Conservation (phyloP, 2,797 vertebrate species). For the Neoniphon sammara region DNA sequence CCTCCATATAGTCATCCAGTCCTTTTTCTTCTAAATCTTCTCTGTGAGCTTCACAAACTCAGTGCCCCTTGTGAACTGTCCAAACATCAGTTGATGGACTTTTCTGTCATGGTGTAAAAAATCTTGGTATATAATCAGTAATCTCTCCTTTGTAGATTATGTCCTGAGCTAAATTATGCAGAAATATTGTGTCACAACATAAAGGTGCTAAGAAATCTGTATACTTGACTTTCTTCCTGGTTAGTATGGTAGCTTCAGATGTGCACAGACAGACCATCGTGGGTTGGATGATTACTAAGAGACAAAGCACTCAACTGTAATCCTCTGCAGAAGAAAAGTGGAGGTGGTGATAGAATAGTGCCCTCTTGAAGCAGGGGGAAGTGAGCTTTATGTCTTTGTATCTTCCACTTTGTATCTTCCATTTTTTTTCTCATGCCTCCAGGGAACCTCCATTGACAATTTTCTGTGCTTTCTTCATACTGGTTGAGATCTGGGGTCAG, state of each 20-base stretch:
- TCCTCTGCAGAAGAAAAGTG: conserved; percentile 10
- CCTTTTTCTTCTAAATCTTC: conserved; percentile 8
- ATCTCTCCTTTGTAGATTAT: conserved; percentile 49
- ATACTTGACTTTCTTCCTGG: conserved; percentile 35
- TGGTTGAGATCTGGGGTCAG: conserved; percentile 41
- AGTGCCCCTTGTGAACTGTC: not conserved
- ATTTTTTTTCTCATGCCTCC: conserved; percentile 13
- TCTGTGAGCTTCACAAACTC: not conserved
- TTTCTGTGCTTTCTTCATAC: conserved; percentile 50
- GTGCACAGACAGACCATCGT: not conserved
- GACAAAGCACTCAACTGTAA: conserved; percentile 27
- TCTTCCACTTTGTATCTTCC: conserved; percentile 13
- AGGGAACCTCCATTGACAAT: conserved; percentile 28
- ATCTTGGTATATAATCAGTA: conserved; percentile 21
- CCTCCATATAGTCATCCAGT: not conserved
- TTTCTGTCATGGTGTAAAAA: conserved; percentile 10
- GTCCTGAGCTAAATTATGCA: conserved; percentile 70
- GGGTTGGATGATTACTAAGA: not conserved
- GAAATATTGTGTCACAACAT: conserved; percentile 44
- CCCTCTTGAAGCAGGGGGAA: conserved; percentile 10
- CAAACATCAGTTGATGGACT: not conserved
- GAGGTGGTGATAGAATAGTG: conserved; percentile 14
- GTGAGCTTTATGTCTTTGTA: conserved; percentile 2
- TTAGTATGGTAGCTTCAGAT: no score
- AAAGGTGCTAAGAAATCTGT: conserved; percentile 54